These are phyloP conservation scores for Platycheirus rosarum DNA, from an alignment of 2,888 invertebrate species.

Conservation along the genomic window DNA sequence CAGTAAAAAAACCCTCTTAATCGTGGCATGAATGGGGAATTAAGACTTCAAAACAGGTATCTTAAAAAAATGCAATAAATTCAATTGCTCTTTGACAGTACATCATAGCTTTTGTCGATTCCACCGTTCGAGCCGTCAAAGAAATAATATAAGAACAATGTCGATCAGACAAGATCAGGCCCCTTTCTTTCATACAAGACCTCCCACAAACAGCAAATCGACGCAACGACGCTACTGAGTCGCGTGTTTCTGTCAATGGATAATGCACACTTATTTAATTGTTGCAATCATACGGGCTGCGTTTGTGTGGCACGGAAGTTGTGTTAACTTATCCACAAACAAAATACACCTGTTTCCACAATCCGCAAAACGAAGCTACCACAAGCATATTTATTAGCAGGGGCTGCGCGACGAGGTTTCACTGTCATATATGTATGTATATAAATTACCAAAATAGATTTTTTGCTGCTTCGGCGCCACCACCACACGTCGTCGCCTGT, in stretches of 20 bases:
- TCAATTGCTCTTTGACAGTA: conserved; percentile 31
- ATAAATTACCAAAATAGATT: conserved; percentile 66
- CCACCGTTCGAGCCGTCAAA: conserved; percentile 38
- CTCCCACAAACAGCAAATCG: neutral
- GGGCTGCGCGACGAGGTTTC: conserved; percentile 66
- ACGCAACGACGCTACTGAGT: conserved; percentile 7
- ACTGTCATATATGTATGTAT: conserved; percentile 71
- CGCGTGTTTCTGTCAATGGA: conserved; percentile 57
- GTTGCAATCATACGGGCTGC: conserved; percentile 41
- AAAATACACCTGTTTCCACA: conserved; percentile 71
- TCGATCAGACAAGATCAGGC: conserved; percentile 15
- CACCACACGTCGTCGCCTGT: neutral
- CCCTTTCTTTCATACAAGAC: neutral
- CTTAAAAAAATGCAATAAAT: conserved; percentile 50
- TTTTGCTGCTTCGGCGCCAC: conserved; percentile 27
- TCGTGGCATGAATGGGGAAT: conserved; percentile 69
- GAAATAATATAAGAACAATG: conserved; percentile 57
- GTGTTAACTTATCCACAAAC: conserved; percentile 63
- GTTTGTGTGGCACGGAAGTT: conserved; percentile 66
- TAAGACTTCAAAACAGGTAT: conserved; percentile 60
- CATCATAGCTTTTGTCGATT: conserved; percentile 3
- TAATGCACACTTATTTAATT: conserved; percentile 64
- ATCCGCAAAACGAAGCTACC: conserved; percentile 42
- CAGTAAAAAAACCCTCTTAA: conserved; percentile 24
- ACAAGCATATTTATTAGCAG: conserved; percentile 57